phyloP scores from a whole-genome alignment of 2,113 vertebrate genomes.

The Phrynosoma platyrhinos region DNA sequence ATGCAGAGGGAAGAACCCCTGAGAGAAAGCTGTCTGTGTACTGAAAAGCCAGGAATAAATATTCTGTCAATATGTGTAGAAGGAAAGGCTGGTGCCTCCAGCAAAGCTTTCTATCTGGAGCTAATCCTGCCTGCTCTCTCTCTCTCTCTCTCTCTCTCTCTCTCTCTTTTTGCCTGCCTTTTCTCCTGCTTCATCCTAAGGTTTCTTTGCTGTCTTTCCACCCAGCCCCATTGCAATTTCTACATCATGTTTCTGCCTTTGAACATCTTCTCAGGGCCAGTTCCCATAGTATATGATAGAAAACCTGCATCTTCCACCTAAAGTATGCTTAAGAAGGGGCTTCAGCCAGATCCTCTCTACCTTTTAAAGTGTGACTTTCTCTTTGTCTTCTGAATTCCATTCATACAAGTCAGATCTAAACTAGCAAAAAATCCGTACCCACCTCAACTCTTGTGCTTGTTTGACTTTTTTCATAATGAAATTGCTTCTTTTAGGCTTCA shows the following conservation, averaged over 20 bases:
- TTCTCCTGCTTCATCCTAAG: background rate
- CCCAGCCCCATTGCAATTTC: background rate
- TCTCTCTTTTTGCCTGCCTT: background rate
- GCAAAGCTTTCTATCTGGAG: background rate
- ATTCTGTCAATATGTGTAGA: conserved; percentile 51
- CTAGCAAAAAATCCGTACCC: too few relatives aligned
- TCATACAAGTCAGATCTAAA: too few relatives aligned
- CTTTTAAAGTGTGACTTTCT: too few relatives aligned
- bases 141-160: background rate
- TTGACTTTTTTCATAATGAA: too few relatives aligned
- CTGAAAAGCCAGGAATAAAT: conserved; percentile 66
- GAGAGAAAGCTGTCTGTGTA: conserved; percentile 60
- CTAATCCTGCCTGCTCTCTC: conserved; percentile 1
- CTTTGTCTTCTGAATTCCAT: too few relatives aligned
- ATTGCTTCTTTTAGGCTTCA: too few relatives aligned
- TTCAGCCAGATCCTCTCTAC: background rate
- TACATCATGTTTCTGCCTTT: background rate
- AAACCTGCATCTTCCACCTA: background rate
- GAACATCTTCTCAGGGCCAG: background rate
- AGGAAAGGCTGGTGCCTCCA: background rate
- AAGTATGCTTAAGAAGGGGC: background rate
- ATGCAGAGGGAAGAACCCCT: conserved; percentile 28
- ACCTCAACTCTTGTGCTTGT: too few relatives aligned
- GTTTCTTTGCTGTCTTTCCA: background rate
- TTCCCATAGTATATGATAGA: background rate